Evolutionary conservation across 2,888 invertebrate species (phyloP).

Genomic region (Xestoiulus laeticollis): DNA sequence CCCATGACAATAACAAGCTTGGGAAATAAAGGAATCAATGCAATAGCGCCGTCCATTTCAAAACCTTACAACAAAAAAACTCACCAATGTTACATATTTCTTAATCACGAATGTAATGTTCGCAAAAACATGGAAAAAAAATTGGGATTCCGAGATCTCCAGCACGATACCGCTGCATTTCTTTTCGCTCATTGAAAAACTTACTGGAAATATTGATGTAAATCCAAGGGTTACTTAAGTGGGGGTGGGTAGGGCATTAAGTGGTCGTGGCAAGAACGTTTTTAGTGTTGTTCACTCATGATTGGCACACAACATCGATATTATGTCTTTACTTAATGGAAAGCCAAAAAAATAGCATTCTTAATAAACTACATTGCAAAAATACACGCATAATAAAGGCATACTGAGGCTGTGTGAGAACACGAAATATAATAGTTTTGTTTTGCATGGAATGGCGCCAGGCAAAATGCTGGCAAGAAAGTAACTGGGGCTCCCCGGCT

Average conservation of each 20-base stretch:
- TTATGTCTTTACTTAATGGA: slow-evolving; percentile 19
- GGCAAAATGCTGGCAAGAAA: neutral
- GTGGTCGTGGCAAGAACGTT: neutral
- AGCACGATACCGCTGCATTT: neutral
- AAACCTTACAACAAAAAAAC: no score
- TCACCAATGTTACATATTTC: neutral
- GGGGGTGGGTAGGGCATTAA: neutral
- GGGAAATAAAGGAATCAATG: neutral
- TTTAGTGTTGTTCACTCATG: slow-evolving; percentile 2
- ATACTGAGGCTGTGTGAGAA: slow-evolving; percentile 12
- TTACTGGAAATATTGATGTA: no score
- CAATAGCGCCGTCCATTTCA: no score
- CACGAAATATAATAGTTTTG: neutral
- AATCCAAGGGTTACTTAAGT: neutral
- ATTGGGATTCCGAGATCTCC: no score
- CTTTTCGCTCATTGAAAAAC: neutral
- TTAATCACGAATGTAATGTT: neutral
- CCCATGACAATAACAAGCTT: neutral
- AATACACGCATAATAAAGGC: slow-evolving; percentile 20
- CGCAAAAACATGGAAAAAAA: neutral
- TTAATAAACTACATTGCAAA: slow-evolving; percentile 26
- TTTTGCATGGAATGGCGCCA: slow-evolving; percentile 4
- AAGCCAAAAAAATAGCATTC: slow-evolving; percentile 26
- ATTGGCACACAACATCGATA: slow-evolving; percentile 26
- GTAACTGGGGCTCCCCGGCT: neutral